A percentile compares a stretch with the other conserved stretches of the same genome.
These are phyloP conservation scores for Amphibalanus amphitrite DNA, from an alignment of 1,140 invertebrate species.

Conservation along the genomic window DNA sequence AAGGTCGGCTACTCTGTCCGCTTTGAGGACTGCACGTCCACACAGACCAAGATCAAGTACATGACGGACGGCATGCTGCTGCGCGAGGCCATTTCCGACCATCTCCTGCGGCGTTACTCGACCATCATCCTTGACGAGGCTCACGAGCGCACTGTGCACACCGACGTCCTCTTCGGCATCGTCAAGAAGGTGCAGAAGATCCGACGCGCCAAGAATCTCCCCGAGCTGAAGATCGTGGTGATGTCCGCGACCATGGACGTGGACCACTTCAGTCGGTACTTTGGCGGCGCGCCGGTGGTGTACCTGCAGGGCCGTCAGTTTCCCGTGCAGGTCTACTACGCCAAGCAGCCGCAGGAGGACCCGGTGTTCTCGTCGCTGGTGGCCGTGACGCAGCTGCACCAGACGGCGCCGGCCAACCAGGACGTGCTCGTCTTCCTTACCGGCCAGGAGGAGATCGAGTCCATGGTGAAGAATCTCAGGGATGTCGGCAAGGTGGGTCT, in stretches of 20 bases:
- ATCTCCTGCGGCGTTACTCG: conserved; percentile 51
- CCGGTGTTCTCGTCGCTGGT: conserved; percentile 59
- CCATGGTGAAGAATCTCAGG: conserved; percentile 49
- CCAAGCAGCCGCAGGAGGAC: conserved; percentile 57
- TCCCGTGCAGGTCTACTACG: conserved; percentile 59
- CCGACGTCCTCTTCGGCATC: conserved; percentile 78
- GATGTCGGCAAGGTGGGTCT: neutral
- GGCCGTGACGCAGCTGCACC: conserved; percentile 82
- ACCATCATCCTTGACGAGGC: conserved; percentile 90
- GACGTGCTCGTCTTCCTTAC: conserved; percentile 96
- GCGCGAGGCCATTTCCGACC: conserved; percentile 62
- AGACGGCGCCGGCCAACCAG: conserved; percentile 53
- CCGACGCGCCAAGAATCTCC: conserved; percentile 25
- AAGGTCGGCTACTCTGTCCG: conserved; percentile 77
- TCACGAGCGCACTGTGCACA: conserved; percentile 89
- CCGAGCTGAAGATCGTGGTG: conserved; percentile 40
- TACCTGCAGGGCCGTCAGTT: conserved; percentile 78
- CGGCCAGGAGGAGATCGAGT: conserved; percentile 96
- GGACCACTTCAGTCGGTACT: conserved; percentile 80
- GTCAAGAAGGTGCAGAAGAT: conserved; percentile 57
- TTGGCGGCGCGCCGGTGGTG: conserved; percentile 62
- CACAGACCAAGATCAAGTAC: conserved; percentile 59
- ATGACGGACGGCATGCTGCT: conserved; percentile 91
- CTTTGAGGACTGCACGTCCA: conserved; percentile 69
- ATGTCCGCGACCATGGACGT: conserved; percentile 95